Conservation (phyloP, 2,113 vertebrate species). For the Chitala chitala region DNA sequence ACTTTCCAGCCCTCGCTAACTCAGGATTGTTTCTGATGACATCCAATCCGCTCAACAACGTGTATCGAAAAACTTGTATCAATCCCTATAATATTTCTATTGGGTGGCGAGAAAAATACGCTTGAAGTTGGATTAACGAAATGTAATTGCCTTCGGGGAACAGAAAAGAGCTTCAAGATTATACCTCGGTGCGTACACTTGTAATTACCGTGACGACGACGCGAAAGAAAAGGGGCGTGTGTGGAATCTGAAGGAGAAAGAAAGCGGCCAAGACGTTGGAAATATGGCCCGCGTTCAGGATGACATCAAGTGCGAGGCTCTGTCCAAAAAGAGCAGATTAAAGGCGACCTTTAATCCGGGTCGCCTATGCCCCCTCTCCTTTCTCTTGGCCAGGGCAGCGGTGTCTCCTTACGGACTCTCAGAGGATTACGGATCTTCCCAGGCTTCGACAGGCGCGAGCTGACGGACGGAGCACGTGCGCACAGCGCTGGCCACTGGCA, state of each 20-base stretch:
- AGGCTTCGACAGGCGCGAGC: background rate
- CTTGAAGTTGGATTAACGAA: constrained; percentile 17
- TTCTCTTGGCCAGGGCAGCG: background rate
- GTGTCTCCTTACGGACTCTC: background rate
- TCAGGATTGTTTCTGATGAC: background rate
- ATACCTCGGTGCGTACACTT: background rate
- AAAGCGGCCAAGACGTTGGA: background rate
- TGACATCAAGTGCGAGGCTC: background rate
- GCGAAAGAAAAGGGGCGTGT: background rate
- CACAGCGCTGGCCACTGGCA: no score
- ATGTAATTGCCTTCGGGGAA: background rate
- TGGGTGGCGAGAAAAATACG: background rate
- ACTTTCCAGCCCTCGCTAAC: background rate
- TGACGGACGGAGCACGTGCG: no score
- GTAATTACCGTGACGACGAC: background rate
- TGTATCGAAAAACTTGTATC: constrained; percentile 3
- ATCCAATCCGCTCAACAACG: background rate
- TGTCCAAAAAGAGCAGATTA: constrained; percentile 9
- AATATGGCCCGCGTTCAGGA: background rate
- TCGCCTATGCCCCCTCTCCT: background rate
- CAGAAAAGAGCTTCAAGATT: background rate
- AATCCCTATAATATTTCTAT: background rate
- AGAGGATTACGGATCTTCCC: background rate
- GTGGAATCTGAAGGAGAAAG: background rate
- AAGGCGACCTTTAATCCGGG: background rate